Base-by-base conservation (phyloP, 2,113 vertebrate genomes). In the Ceyx cyanopectus region DNA sequence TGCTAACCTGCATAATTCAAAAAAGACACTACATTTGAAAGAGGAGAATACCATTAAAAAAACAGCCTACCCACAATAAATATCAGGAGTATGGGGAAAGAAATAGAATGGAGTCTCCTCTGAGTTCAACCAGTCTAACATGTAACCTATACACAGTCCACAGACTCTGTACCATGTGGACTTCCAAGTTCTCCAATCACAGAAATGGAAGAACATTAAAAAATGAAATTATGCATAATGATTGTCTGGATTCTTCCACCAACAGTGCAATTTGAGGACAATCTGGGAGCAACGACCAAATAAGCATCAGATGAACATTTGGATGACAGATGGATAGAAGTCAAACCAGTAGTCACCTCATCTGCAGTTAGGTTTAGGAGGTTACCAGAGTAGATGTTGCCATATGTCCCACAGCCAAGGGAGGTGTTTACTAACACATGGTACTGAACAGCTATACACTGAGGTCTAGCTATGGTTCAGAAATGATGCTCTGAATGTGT, bases 301-400 rank as follows among this genome's bases (percentile, higher is more conserved):
- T 26, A 85, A 81, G 54, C 66, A 87, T 73, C 69, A 94, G 79
- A 78, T 79, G 67, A 93, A 89, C 75, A 89, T 91, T 50, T 76
- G 87, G 70, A 87, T 87, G 53, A 88, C 77, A 86, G 86, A 92
- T 56, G 81, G 87, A 63, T 1, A 84, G 45, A 85, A 85, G 70
- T 81, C 81, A 94, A 89, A 70, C 58, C 4, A 3, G 87, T 46
- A 79, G 90, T 68, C 75, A 93, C 24, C 70, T 85, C 62, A 79
- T 76, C 70, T 94, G 75, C 63, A 87, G 70, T 57, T 89, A 48
- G 53, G 67, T 87, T 91, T 89, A 89, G 81, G 92, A 85, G 75
- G 79, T 85, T 93, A 87, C 72, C 66, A 43, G 45, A 75, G 75
- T 24, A 51, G 62, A 87, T 87, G 54, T 53, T 79, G 66, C 78